Conservation (phyloP, 2,888 invertebrate species). For the Syrphus vitripennis region DNA sequence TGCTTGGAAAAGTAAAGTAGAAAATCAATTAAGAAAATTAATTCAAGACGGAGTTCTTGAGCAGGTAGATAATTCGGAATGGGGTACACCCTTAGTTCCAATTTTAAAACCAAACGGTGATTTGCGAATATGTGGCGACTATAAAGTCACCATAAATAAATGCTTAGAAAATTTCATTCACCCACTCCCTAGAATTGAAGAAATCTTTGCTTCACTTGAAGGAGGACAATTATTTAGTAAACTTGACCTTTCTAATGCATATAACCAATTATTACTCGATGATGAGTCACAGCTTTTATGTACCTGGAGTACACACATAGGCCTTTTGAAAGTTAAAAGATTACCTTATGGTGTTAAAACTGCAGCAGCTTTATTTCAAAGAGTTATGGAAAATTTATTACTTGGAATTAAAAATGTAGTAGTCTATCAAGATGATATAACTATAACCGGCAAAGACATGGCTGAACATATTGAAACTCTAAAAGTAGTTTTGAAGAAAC, state of each 20-base stretch:
- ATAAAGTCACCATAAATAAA: constrained; percentile 32
- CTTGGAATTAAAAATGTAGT: too few relatives aligned
- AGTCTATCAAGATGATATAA: constrained; percentile 48
- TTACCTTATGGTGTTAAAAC: too few relatives aligned
- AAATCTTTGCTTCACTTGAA: constrained; percentile 21
- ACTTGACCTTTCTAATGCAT: constrained; percentile 71
- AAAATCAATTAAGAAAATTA: constrained; percentile 14
- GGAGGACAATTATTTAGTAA: constrained; percentile 65
- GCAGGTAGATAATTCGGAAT: constrained; percentile 41
- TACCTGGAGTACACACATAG: constrained; percentile 7
- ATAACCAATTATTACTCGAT: background rate
- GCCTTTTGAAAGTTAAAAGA: too few relatives aligned
- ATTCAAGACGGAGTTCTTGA: background rate
- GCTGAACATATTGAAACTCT: constrained; percentile 72
- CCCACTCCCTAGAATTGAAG: constrained; percentile 5
- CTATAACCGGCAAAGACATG: constrained; percentile 68
- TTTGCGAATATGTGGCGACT: constrained; percentile 23
- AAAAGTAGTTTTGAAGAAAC: constrained; percentile 65
- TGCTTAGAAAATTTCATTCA: background rate
- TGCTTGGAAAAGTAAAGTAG: constrained; percentile 40
- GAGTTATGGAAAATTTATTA: too few relatives aligned
- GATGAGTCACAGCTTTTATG: background rate
- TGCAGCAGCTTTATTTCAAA: too few relatives aligned
- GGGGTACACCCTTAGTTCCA: constrained; percentile 39
- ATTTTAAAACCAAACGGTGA: constrained; percentile 34